These are phyloP conservation scores for Tenodera sinensis DNA, from an alignment of 2,888 invertebrate species.

Conservation along the genomic window DNA sequence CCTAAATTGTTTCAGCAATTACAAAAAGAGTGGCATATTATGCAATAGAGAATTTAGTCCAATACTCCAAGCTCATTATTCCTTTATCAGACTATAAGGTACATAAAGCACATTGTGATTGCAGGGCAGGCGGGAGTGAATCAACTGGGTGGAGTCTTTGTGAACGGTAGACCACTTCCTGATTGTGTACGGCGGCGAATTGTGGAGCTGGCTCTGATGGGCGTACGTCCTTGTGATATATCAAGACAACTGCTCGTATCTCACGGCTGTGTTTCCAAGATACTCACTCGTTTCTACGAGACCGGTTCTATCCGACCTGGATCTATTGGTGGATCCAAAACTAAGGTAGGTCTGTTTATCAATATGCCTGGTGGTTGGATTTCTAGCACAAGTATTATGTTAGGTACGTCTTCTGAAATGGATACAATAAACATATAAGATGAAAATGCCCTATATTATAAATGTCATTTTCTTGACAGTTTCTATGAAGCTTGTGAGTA, in stretches of 20 bases:
- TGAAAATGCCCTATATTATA: too few relatives aligned
- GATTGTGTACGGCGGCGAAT: conserved; percentile 91
- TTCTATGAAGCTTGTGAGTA: too few relatives aligned
- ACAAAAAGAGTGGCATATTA: too few relatives aligned
- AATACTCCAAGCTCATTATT: neutral
- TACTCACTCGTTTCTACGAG: conserved; percentile 92
- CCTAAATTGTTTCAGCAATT: too few relatives aligned
- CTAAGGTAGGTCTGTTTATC: conserved; percentile 63
- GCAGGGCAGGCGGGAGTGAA: conserved; percentile 95
- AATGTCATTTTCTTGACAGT: too few relatives aligned
- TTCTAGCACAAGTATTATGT: too few relatives aligned
- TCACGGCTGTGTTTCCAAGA: conserved; percentile 96
- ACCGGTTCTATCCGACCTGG: conserved; percentile 89
- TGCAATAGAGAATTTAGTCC: too few relatives aligned
- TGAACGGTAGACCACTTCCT: conserved; percentile 94
- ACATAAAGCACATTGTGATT: conserved; percentile 29
- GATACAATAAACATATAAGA: too few relatives aligned
- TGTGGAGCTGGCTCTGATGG: conserved; percentile 90
- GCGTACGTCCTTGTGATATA: conserved; percentile 95
- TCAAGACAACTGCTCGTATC: conserved; percentile 92
- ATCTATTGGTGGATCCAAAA: conserved; percentile 91
- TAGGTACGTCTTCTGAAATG: too few relatives aligned
- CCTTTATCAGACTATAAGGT: neutral
- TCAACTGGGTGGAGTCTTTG: conserved; percentile 95
- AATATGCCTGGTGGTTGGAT: too few relatives aligned